Percentiles rank a stretch among this genome's conserved stretches.
Evolutionary conservation across 2,797 vertebrate genomes (phyloP).

Genomic region (Characodon lateralis): DNA sequence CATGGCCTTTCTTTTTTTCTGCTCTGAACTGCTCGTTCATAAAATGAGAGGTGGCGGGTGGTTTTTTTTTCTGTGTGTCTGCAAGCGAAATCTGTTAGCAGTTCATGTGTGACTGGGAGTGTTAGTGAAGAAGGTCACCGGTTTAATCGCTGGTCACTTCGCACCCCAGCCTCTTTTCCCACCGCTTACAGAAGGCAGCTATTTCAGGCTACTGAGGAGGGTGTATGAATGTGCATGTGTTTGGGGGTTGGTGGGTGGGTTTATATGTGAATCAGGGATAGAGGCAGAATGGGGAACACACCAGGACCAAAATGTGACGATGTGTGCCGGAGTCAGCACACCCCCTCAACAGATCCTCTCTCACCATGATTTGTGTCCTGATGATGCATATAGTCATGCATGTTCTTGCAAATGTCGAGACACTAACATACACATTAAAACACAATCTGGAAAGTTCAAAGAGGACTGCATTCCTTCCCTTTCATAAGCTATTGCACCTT

Average conservation of each 20-base stretch:
- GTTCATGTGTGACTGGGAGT: background rate
- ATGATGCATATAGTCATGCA: constrained; percentile 33
- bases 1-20: background rate
- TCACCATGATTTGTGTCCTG: constrained; percentile 30
- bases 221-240: constrained; percentile 4
- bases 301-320: constrained; percentile 58
- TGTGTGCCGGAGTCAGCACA: constrained; percentile 61
- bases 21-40: background rate
- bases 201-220: constrained; percentile 31
- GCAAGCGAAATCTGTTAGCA: background rate
- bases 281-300: constrained; percentile 39
- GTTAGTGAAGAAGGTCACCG: constrained; percentile 16
- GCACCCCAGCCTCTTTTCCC: constrained; percentile 17
- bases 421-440: background rate
- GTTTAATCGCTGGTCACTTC: constrained; percentile 13
- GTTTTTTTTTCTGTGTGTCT: no score
- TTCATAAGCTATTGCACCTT: background rate
- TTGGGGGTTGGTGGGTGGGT: constrained; percentile 8
- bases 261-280: constrained; percentile 57
- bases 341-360: constrained; percentile 77
- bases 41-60: background rate
- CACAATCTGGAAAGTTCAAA: constrained; percentile 17
- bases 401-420: constrained; percentile 14
- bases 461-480: constrained; percentile 1
- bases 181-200: constrained; percentile 42